Conservation (phyloP, 1,140 invertebrate species). For the Lepidurus couesii region DNA sequence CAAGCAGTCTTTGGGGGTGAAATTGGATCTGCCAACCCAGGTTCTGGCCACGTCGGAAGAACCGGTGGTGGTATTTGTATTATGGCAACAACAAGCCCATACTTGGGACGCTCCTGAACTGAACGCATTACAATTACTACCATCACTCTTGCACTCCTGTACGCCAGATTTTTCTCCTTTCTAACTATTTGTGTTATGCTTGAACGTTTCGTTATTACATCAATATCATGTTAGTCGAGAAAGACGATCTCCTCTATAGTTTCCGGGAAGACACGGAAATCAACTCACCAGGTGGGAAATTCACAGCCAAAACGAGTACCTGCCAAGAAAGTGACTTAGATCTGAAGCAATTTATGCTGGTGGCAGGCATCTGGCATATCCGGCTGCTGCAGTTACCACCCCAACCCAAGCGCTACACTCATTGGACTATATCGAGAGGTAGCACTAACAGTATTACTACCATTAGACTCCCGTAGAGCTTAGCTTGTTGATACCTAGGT, state of each 20-base stretch:
- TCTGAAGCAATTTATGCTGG: not conserved
- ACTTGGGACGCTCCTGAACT: constrained; percentile 28
- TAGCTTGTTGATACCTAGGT: too few species aligned
- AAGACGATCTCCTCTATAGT: not conserved
- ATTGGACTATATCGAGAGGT: constrained; percentile 25
- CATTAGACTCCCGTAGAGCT: too few species aligned
- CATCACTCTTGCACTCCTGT: constrained; percentile 26
- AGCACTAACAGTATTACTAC: not conserved
- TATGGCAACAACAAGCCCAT: constrained; percentile 33
- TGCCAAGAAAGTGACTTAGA: not conserved
- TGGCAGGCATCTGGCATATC: constrained; percentile 15
- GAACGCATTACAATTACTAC: constrained; percentile 31
- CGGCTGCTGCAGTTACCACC: constrained; percentile 23
- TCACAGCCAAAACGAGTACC: not conserved
- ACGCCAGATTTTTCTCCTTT: not conserved
- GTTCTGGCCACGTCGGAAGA: constrained; percentile 19
- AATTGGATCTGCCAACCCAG: constrained; percentile 26
- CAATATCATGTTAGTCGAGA: not conserved
- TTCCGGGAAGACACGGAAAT: not conserved
- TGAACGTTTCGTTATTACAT: not conserved
- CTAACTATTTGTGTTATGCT: not conserved
- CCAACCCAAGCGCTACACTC: constrained; percentile 17
- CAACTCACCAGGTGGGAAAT: not conserved
- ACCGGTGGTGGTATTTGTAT: constrained; percentile 26
- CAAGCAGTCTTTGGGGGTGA: constrained; percentile 28